Conservation (phyloP, 2,797 vertebrate genomes). For the Heterohyrax brucei region DNA sequence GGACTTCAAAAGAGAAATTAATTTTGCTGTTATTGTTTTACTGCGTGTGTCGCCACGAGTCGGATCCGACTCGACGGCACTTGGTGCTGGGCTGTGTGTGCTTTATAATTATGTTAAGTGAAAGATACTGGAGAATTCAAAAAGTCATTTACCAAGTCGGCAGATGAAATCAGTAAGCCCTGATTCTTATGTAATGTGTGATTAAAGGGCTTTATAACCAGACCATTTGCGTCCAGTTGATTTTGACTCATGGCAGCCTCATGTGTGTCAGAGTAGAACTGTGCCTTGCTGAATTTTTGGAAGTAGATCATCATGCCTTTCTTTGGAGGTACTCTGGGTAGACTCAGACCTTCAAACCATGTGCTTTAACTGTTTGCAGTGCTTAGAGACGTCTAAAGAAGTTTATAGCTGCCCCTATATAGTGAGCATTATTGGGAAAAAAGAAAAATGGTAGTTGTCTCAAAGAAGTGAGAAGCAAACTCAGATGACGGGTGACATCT, state of each 20-base stretch:
- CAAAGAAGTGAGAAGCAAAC: background rate
- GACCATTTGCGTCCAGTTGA: background rate
- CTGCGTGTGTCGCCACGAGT: no score
- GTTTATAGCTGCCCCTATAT: background rate
- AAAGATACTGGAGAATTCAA: background rate
- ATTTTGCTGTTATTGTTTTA: constrained; percentile 30
- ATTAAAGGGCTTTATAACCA: constrained; percentile 18
- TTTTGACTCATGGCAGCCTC: background rate
- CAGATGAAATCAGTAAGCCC: background rate
- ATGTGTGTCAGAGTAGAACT: background rate
- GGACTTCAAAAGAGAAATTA: constrained; percentile 59
- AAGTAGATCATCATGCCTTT: background rate
- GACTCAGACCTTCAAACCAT: background rate
- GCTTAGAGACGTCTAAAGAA: background rate
- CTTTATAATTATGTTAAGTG: constrained; percentile 39
- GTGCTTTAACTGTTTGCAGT: background rate
- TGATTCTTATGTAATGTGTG: background rate
- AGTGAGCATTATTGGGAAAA: background rate
- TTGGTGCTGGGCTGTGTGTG: background rate
- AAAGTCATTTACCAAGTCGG: constrained; percentile 17
- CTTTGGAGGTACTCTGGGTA: background rate
- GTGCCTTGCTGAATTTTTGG: background rate
- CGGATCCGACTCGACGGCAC: no score
- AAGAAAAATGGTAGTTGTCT: background rate
- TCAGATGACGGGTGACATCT: background rate